These are phyloP conservation scores for Cotesia chilonis DNA, from an alignment of 1,140 invertebrate genomes.

Conservation along the genomic window DNA sequence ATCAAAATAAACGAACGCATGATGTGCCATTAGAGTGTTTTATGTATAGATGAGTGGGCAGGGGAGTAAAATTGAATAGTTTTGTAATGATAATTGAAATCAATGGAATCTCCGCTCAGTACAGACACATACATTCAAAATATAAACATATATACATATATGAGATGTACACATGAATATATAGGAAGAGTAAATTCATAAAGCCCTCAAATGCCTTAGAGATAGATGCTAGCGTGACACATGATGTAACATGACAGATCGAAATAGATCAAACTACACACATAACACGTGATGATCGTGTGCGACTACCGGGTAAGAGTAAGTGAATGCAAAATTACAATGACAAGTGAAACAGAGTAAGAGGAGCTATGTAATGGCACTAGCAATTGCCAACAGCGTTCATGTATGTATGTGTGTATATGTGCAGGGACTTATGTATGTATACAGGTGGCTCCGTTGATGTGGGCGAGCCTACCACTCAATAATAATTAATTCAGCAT, in stretches of 20 bases:
- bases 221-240: constrained; percentile 8
- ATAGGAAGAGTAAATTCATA: constrained; percentile 5
- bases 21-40: too few relatives aligned
- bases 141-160: background rate
- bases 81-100: constrained; percentile 13
- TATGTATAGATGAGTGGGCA: too few relatives aligned
- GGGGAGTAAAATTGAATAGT: constrained; percentile 1
- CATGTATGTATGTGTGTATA: background rate
- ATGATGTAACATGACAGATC: constrained; percentile 33
- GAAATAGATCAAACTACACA: constrained; percentile 33
- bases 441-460: background rate
- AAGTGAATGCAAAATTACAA: constrained; percentile 19
- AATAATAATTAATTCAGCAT: constrained; percentile 44
- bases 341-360: constrained; percentile 21
- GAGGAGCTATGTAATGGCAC: constrained; percentile 11
- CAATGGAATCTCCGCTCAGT: background rate
- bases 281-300: background rate
- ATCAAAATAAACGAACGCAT: too few relatives aligned
- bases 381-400: constrained; percentile 32
- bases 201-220: constrained; percentile 20
- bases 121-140: background rate
- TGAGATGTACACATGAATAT: background rate
- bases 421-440: background rate
- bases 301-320: background rate
- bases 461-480: constrained; percentile 36